Evolutionary conservation across 2,113 vertebrate genomes (phyloP).

Genomic region (Daphoenositta chrysoptera): DNA sequence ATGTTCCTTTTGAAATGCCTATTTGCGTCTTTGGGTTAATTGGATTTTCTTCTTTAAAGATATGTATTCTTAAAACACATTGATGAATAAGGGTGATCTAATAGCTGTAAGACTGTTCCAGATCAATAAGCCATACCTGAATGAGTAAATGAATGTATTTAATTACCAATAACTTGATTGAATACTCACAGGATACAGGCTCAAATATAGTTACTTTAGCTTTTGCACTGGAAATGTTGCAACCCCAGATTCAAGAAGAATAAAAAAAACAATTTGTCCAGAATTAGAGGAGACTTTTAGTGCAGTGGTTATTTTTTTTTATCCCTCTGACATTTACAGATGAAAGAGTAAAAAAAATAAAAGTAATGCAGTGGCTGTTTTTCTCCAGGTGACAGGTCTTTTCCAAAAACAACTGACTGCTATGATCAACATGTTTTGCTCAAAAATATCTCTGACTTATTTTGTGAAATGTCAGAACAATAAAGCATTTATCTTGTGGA

Average conservation of each 20-base stretch:
- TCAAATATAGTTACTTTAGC: neutral
- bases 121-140: neutral
- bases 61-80: neutral
- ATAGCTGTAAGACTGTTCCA: neutral
- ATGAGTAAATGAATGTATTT: neutral
- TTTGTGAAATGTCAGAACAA: constrained; percentile 31
- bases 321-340: neutral
- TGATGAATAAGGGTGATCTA: neutral
- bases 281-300: neutral
- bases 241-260: neutral
- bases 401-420: neutral
- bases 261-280: neutral
- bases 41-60: neutral
- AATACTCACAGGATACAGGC: neutral
- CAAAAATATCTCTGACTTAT: constrained; percentile 9
- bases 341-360: neutral
- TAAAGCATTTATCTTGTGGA: neutral
- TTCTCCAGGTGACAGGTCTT: neutral
- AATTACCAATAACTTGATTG: neutral
- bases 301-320: neutral
- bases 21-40: neutral
- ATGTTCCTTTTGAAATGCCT: neutral
- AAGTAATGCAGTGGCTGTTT: neutral
- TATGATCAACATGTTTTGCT: constrained; percentile 6
- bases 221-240: neutral